Evolutionary conservation across 53 echinoderm and acorn worm genomes (phyloP), one percentile per base, ranked within the genome.

Genomic region (Patiria pectinifera): DNA sequence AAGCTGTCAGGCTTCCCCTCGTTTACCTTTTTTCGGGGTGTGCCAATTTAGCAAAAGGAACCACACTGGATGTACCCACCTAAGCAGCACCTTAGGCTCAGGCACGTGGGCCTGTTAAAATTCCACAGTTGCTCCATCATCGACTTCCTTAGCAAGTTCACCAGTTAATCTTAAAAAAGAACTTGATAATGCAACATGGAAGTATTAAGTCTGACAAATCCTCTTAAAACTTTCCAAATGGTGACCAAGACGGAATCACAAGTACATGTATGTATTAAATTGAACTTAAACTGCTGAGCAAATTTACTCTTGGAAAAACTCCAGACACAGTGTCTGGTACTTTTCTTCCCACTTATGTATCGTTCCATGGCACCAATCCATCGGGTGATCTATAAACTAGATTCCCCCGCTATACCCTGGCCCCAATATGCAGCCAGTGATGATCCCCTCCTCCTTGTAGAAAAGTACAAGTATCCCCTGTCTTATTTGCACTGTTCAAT

Each of bases 21-120:
- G 62, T 62, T 63, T 70, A 90, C 80, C 90, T 69, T 46, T 45
- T 53, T 8, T 53, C 61, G 80, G 90, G 90, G 90, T 90, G 90
- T 90, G 82, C 90, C 69, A 90, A 89, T 89, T 89, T 79, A 81
- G 81, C 19, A 90, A 66, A 90, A 80, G 90, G 80, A 90, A 53
- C 53, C 90, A 44, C 21, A 69, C 45, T 69, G 81, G 82, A 62
- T 59, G 69, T 80, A 62, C 81, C 78, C 90, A 90, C 80, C 82
- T 80, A 11, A 12, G 81, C 11, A 80, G 62, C 90, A 90, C 90
- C 90, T 90, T 80, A 90, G 90, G 90, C 90, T 62, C 80, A 80
- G 77, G 74, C 74, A 74, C 24, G 22, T 74, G 22, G 74, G 74
- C 22, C 21, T 22, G 14, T 74, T 74, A 74, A 74, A n/a, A 74